Conservation (phyloP, 2,797 vertebrate genomes). For the Capromys pilorides region DNA sequence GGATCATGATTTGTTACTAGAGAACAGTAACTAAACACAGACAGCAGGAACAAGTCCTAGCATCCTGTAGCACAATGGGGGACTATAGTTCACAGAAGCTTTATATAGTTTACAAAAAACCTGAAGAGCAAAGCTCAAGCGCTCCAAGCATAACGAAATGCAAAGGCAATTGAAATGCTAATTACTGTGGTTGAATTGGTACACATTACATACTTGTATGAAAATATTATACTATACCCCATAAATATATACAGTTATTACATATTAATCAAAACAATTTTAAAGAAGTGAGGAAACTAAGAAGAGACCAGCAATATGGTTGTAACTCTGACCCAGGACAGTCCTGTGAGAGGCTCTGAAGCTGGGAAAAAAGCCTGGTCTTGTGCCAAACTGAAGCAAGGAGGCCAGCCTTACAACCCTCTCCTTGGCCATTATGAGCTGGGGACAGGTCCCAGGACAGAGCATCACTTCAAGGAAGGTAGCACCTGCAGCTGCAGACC, state of each 20-base stretch:
- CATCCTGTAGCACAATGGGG: background rate
- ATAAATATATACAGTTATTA: background rate
- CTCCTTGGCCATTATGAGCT: background rate
- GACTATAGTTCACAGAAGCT: background rate
- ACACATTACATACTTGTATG: background rate
- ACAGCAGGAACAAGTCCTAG: background rate
- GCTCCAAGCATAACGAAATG: background rate
- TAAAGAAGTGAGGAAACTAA: background rate
- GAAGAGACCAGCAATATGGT: background rate
- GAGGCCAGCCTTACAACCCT: background rate
- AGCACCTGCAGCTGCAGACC: background rate
- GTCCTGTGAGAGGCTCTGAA: background rate
- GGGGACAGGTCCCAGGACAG: background rate
- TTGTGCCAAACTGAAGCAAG: background rate
- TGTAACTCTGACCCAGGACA: background rate
- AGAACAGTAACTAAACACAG: background rate
- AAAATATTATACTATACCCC: background rate
- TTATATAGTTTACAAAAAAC: background rate
- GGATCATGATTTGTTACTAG: background rate
- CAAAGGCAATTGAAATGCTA: background rate
- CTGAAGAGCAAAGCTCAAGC: background rate
- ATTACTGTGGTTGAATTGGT: background rate
- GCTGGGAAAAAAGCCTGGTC: background rate
- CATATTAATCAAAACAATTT: background rate
- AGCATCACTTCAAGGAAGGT: background rate